Evolutionary conservation across 2,113 vertebrate genomes (phyloP).

Genomic region (Oryzias curvinotus): DNA sequence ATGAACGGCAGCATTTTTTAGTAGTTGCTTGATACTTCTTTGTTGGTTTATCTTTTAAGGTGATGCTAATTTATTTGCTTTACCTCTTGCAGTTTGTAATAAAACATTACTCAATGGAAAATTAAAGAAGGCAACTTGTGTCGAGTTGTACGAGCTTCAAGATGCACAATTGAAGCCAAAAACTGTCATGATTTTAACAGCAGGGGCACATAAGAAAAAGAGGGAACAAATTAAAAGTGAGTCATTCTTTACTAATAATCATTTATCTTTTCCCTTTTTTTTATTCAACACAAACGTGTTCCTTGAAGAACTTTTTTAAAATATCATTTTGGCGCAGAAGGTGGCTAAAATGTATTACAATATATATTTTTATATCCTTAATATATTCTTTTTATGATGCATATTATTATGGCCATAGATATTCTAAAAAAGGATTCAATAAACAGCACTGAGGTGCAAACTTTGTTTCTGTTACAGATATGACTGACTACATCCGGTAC

Average conservation of each 20-base stretch:
- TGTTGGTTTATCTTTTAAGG: neutral
- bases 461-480: constrained; percentile 54
- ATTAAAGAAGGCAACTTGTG: constrained; percentile 17
- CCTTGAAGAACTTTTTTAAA: neutral
- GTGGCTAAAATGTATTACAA: too few relatives aligned
- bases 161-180: constrained; percentile 30
- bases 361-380: too few relatives aligned
- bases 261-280: neutral
- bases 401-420: too few relatives aligned
- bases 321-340: too few relatives aligned
- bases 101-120: neutral
- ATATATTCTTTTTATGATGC: too few relatives aligned
- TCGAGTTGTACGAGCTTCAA: constrained; percentile 63
- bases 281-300: neutral
- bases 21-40: too few relatives aligned
- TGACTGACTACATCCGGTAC: constrained; percentile 67
- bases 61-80: neutral
- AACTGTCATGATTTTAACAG: constrained; percentile 16
- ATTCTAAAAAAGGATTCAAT: too few relatives aligned
- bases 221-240: constrained; percentile 25
- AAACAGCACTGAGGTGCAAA: too few relatives aligned
- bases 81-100: constrained; percentile 52
- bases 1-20: neutral
- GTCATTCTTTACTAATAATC: constrained; percentile 10
- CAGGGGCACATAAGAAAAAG: neutral